Conservation (phyloP, 2,113 vertebrate species). For the Paramisgurnus dabryanus region DNA sequence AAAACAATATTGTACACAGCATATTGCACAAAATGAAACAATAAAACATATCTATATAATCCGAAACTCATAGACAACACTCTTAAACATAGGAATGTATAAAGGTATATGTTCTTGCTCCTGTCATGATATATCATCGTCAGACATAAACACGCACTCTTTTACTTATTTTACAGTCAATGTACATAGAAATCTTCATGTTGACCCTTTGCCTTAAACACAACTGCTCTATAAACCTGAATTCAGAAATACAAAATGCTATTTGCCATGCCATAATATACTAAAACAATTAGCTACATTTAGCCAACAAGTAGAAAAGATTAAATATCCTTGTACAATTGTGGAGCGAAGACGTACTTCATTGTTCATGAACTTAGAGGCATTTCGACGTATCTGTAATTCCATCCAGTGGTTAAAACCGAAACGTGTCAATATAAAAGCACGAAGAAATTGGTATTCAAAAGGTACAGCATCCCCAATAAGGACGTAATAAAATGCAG, state of each 20-base stretch:
- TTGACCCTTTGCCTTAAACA: conserved; percentile 93
- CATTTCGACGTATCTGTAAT: conserved; percentile 85
- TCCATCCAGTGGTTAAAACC: conserved; percentile 99
- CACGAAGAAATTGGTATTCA: conserved; percentile 88
- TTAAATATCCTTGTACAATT: conserved; percentile 99
- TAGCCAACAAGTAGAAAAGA: conserved; percentile 99
- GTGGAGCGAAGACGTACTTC: conserved; percentile 96
- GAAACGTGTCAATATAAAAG: conserved; percentile 87
- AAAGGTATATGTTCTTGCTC: conserved; percentile 93
- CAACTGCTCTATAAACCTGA: conserved; percentile 99
- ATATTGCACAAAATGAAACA: conserved; percentile 99
- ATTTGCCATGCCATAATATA: conserved; percentile 99
- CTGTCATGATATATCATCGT: conserved; percentile 88
- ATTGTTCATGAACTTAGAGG: conserved; percentile 93
- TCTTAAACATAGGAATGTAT: conserved; percentile 79
- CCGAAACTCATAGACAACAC: conserved; percentile 86
- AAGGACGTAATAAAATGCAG: conserved; percentile 50
- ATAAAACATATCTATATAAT: conserved; percentile 70
- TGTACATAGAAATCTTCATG: conserved; percentile 99
- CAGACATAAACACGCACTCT: conserved; percentile 99
- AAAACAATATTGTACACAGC: conserved; percentile 91
- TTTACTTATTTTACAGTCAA: conserved; percentile 99
- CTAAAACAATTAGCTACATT: conserved; percentile 99
- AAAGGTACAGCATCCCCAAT: conserved; percentile 93
- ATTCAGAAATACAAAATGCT: conserved; percentile 96